Evolutionary conservation across 2,113 vertebrate species (phyloP), one percentile per base, ranked within the genome.

Genomic region (Tachycineta bicolor): DNA sequence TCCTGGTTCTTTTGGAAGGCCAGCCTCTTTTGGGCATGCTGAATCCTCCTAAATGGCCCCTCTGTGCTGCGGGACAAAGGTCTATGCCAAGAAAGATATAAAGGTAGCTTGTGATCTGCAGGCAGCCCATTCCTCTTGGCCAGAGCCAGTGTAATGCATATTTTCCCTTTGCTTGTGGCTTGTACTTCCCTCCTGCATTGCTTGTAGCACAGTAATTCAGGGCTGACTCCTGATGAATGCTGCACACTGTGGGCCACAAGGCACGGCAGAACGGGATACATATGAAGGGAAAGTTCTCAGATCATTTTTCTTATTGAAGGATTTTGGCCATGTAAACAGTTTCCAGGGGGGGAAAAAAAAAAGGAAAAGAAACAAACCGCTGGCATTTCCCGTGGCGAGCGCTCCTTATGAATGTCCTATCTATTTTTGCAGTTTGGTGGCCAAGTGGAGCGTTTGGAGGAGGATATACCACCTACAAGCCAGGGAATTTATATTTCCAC

Each of bases 121-220:
- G 89, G 91, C 93, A 93, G 90, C 73, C 91, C 91, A 84, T 94
- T 94, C 70, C 93, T 91, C 87, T 95, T 76, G 79, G 84, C 69
- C 77, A 87, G 83, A 68, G 87, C 56, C 59, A 79, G 83, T 44
- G 74, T 89, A 96, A 94, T 46, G 74, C 87, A 46, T 71, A 62
- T 94, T 95, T 97, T 94, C 49, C 94, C 87, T 95, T 96, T 95
- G 49, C 93, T 91, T 89, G 89, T 82, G 93, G 83, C 95, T 94
- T 96, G 74, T 91, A 69, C 87, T 95, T 91, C 89, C 91, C 95
- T 94, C 82, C 94, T 95, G 86, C 91, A 58, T 26, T n/a, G 91
- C 93, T 96, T 96, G 94, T 87, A 65, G 37, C 52, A 2, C 95
- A 58, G 89, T 93, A 93, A 95, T 95, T 97, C 93, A 94, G 43